Evolutionary conservation across 2,888 invertebrate genomes (phyloP), one percentile per base, ranked within the genome.

Genomic region (Latrodectus hesperus): DNA sequence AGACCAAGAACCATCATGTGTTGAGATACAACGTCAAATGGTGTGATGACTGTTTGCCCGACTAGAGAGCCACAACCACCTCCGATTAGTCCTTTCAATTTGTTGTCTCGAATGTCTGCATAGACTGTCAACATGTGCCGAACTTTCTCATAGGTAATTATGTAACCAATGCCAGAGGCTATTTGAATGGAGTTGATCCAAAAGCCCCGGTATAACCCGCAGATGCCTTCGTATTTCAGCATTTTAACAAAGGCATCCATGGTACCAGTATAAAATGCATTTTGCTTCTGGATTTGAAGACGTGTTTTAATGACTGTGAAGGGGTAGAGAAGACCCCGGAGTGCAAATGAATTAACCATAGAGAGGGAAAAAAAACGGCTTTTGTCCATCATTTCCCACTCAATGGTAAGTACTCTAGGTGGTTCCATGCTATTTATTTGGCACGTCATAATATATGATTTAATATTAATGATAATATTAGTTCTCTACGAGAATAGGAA

Each of bases 301-400:
- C 98, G 95, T 0, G 99, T 99, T 93, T 98, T 98, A 84, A 99
- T 96, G 77, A 99, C 94, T 1, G 98, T 97, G 89, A 99, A 93
- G 0, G 99, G 99, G 92, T 99, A 99, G 0, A 99, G 94, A 55
- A 96, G 94, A 88, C 94, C 94, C 89, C 95, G 93, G 91, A 96
- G 95, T 90, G 95, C 94, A 90, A 97, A 96, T 73, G 96, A 96
- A 91, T 98, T 98, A 16, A 97, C 93, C 93, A 98, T 96, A 84
- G 97, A 97, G 84, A 99, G 93, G 0, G 98, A 98, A 91, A 97
- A 97, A 92, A 98, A 99, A 92, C 97, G 94, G 94, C 91, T 97
- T 55, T 90, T 98, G 92, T 99, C 96, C 97, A 99, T 96, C 99
- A 99, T 99, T 90, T 98, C 95, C 96, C 98, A 97, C 93, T 99